A percentile compares a stretch with the other conserved stretches of the same genome.
Evolutionary conservation across 2,888 invertebrate genomes (phyloP).

Genomic region (Caenorhabditis drosophilae): DNA sequence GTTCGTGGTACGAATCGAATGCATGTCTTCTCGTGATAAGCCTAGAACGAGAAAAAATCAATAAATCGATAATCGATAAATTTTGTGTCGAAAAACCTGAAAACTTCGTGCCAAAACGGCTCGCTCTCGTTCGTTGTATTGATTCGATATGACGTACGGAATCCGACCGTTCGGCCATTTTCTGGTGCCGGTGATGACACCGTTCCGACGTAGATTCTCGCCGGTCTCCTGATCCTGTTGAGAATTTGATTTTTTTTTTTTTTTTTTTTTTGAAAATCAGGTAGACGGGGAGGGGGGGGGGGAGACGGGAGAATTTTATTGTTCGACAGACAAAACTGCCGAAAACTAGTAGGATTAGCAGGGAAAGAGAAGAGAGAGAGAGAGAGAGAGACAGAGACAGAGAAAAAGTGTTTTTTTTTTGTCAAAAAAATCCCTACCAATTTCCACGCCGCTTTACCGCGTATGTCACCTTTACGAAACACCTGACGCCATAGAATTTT

Average conservation of each 20-base stretch:
- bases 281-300: background rate
- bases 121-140: constrained; percentile 66
- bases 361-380: too few relatives aligned
- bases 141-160: constrained; percentile 67
- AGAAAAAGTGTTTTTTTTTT: too few relatives aligned
- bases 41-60: too few relatives aligned
- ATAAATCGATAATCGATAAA: too few relatives aligned
- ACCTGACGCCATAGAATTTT: constrained; percentile 55
- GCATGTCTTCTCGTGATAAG: constrained; percentile 67
- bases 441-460: constrained; percentile 64
- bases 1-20: constrained; percentile 64
- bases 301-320: too few relatives aligned
- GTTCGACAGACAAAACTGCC: too few relatives aligned
- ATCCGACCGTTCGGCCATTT: constrained; percentile 69
- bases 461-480: constrained; percentile 61
- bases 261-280: background rate
- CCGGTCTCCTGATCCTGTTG: background rate
- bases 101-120: constrained; percentile 68
- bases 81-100: too few relatives aligned
- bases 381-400: too few relatives aligned
- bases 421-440: constrained; percentile 9
- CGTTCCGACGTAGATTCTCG: constrained; percentile 55
- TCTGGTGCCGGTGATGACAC: constrained; percentile 60
- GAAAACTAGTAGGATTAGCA: too few relatives aligned
- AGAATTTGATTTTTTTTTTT: background rate